Conservation (phyloP, 1,140 invertebrate genomes). For the Dolichoris vasculosae region DNA sequence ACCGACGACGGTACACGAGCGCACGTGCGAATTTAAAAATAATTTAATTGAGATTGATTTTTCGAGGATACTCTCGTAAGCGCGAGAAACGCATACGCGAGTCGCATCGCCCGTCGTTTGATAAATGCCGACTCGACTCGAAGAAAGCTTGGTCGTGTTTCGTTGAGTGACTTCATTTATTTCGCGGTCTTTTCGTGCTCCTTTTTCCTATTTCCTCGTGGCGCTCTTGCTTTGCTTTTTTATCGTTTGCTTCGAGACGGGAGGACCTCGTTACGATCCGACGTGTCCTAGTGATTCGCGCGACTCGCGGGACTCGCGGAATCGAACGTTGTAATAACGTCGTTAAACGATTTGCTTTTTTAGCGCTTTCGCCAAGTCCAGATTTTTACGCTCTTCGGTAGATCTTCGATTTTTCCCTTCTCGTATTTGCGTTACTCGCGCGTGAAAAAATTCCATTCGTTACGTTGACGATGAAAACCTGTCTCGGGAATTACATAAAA, state of each 20-base stretch:
- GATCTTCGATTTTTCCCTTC: neutral
- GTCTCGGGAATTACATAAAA: neutral
- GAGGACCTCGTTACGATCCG: neutral
- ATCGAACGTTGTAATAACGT: neutral
- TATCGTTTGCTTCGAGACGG: neutral
- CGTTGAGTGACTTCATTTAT: neutral
- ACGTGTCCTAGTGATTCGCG: no score
- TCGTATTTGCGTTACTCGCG: neutral
- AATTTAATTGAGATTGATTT: slow-evolving; percentile 48
- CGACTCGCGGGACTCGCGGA: neutral
- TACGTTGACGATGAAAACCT: neutral
- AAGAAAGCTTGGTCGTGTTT: neutral
- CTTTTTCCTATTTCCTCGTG: neutral
- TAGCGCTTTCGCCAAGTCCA: neutral
- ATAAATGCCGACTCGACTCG: neutral
- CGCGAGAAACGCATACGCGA: neutral
- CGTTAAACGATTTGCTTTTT: neutral
- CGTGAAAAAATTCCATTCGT: neutral
- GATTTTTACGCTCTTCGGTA: neutral
- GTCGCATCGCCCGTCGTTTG: neutral
- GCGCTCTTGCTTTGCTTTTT: neutral
- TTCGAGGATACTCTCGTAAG: neutral
- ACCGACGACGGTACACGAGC: neutral
- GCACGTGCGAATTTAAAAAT: slow-evolving; percentile 41
- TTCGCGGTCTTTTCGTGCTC: neutral